Conservation (phyloP, 2,113 vertebrate species). For the Lophotis ruficrista region DNA sequence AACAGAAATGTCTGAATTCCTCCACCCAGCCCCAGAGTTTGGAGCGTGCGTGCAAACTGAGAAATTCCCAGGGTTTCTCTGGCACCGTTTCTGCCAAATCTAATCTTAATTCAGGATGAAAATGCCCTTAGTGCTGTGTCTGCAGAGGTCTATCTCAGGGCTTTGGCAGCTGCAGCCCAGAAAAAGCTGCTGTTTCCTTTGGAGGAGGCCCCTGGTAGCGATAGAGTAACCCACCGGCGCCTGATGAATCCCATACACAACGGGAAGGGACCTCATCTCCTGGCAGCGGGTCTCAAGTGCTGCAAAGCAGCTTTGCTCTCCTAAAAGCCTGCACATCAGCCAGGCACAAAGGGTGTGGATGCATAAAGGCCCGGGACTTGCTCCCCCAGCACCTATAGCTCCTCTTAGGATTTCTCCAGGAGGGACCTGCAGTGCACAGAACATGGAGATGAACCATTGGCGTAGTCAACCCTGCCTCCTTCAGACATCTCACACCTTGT, state of each 20-base stretch:
- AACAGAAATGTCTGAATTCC: neutral
- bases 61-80: neutral
- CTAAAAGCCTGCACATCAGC: neutral
- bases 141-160: neutral
- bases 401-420: neutral
- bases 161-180: neutral
- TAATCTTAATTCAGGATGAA: neutral
- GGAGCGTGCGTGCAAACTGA: accelerated
- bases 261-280: neutral
- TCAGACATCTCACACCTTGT: neutral
- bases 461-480: neutral
- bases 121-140: neutral
- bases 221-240: neutral
- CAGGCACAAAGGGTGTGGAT: neutral
- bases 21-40: neutral
- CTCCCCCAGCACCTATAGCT: neutral
- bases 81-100: neutral
- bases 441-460: neutral
- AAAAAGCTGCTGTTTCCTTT: neutral
- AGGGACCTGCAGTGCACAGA: neutral
- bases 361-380: neutral
- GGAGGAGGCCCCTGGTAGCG: neutral
- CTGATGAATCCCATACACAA: neutral
- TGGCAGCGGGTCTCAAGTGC: neutral
- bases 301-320: neutral